A percentile compares a stretch with the other conserved stretches of the same genome.
These are phyloP conservation scores for Pteronotus mesoamericanus DNA, from an alignment of 2,797 vertebrate species.

Conservation along the genomic window DNA sequence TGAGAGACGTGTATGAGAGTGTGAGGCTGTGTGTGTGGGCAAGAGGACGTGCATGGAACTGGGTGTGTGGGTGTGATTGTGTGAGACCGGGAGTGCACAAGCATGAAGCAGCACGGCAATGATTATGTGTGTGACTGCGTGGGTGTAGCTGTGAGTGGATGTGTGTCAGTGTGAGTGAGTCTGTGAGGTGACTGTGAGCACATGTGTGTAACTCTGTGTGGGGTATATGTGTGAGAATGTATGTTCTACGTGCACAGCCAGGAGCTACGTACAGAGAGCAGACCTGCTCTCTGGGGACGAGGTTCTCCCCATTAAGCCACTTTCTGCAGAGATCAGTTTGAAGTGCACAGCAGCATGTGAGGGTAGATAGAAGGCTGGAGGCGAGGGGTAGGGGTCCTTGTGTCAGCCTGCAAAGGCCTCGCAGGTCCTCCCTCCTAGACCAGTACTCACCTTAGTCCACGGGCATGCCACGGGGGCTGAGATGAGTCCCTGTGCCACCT, in stretches of 20 bases:
- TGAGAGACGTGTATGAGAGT: not conserved
- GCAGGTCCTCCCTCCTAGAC: not conserved
- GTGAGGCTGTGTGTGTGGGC: not conserved
- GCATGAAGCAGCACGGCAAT: not conserved
- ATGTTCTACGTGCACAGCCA: not conserved
- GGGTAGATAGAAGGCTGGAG: not conserved
- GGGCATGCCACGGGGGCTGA: rapidly evolving
- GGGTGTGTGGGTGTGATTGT: not conserved
- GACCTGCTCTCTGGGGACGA: not conserved
- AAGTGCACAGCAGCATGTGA: not conserved
- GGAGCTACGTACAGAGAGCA: not conserved
- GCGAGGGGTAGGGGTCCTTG: not conserved
- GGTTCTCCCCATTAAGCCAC: rapidly evolving
- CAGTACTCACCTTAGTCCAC: not conserved
- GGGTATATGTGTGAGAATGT: not conserved
- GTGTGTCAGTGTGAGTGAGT: not conserved
- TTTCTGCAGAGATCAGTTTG: not conserved
- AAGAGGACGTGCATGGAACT: not conserved
- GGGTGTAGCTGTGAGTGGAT: not conserved
- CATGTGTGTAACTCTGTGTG: not conserved
- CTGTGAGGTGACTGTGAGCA: not conserved
- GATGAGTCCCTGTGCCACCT: not conserved
- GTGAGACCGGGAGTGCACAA: no score
- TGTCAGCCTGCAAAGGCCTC: not conserved
- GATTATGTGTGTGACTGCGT: not conserved